phyloP scores from a whole-genome alignment of 2,113 vertebrate species.

The Serilophus lunatus region DNA sequence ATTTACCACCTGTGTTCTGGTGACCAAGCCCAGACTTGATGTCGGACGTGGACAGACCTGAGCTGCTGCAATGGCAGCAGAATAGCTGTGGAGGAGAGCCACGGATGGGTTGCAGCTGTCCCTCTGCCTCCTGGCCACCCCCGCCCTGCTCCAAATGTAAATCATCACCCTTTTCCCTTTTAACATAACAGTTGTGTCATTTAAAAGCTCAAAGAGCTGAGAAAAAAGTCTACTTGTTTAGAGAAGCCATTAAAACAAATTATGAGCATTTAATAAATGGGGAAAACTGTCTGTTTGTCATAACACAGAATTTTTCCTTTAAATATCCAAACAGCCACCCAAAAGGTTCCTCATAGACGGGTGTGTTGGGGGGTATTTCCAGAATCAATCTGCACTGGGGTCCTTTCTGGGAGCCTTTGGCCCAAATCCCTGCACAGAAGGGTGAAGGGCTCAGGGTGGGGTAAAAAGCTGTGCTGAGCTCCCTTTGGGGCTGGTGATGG shows the following conservation, averaged over 20 bases:
- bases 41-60: background rate
- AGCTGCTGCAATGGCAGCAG: background rate
- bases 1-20: background rate
- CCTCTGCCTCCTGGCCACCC: background rate
- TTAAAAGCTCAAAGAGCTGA: constrained; percentile 69
- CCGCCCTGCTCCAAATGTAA: constrained; percentile 53
- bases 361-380: background rate
- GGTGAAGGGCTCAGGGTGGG: background rate
- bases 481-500: background rate
- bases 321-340: constrained; percentile 45
- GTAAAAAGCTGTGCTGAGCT: background rate
- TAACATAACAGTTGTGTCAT: constrained; percentile 67
- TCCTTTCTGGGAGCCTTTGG: background rate
- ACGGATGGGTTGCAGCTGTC: constrained; percentile 64
- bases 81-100: constrained; percentile 4
- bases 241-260: constrained; percentile 72
- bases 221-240: constrained; percentile 70
- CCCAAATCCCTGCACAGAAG: background rate
- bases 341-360: constrained; percentile 3
- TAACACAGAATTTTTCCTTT: constrained; percentile 63
- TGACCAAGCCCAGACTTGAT: background rate
- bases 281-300: constrained; percentile 61
- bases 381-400: background rate
- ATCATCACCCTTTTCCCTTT: constrained; percentile 67
- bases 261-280: constrained; percentile 70